Conservation (phyloP, 2,888 invertebrate species). For the Abscondita cerata region DNA sequence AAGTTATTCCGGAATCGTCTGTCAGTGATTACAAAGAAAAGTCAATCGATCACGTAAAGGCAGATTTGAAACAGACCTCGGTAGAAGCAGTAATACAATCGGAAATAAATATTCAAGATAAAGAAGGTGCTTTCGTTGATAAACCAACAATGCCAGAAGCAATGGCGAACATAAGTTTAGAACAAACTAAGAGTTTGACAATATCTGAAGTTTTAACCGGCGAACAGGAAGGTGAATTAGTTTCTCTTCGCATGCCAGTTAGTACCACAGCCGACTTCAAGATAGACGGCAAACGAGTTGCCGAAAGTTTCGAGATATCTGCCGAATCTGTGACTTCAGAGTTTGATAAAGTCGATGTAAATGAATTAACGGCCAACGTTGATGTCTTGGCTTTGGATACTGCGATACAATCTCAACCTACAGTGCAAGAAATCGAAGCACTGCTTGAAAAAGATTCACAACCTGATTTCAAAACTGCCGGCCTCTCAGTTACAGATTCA, state of each 20-base stretch:
- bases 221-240: conserved; percentile 59
- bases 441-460: conserved; percentile 35
- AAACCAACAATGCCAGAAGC: conserved; percentile 43
- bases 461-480: conserved; percentile 53
- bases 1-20: conserved; percentile 25
- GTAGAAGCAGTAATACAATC: conserved; percentile 50
- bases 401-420: conserved; percentile 49
- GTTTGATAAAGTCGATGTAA: conserved; percentile 17
- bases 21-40: conserved; percentile 4
- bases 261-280: conserved; percentile 48
- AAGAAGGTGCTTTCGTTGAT: conserved; percentile 42
- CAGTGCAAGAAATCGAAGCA: conserved; percentile 55
- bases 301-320: conserved; percentile 37
- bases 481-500: conserved; percentile 57
- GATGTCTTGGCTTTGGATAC: conserved; percentile 50
- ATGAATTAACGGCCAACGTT: conserved; percentile 35
- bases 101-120: conserved; percentile 52
- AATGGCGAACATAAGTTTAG: conserved; percentile 46
- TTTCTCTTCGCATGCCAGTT: conserved; percentile 50
- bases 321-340: conserved; percentile 6
- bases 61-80: conserved; percentile 48
- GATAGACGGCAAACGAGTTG: conserved; percentile 50
- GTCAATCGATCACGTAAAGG: conserved; percentile 42
- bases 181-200: conserved; percentile 55
- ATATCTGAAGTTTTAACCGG: conserved; percentile 61